These are phyloP conservation scores for Jaculus jaculus DNA, from an alignment of 2,113 vertebrate species.

Conservation along the genomic window DNA sequence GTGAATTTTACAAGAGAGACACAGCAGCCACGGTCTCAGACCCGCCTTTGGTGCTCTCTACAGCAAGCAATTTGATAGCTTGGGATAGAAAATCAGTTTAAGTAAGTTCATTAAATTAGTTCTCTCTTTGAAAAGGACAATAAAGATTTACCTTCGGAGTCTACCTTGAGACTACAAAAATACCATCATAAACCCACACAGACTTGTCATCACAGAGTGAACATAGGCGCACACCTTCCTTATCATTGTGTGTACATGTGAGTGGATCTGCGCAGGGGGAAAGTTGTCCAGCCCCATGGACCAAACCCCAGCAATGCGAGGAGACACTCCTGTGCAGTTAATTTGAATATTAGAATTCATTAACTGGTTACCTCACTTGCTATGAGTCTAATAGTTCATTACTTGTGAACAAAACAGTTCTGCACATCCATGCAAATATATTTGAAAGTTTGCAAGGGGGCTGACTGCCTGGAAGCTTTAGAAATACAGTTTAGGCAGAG, in stretches of 20 bases:
- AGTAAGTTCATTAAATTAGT: neutral
- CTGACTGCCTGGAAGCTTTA: neutral
- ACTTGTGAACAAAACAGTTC: neutral
- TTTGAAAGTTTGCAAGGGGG: neutral
- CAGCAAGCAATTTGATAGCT: conserved; percentile 53
- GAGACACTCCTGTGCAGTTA: neutral
- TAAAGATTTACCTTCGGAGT: conserved; percentile 59
- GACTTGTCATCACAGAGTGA: neutral
- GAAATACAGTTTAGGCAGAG: neutral
- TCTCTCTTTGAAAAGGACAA: conserved; percentile 49
- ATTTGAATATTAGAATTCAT: neutral
- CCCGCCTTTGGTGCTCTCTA: conserved; percentile 54
- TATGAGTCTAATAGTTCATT: neutral
- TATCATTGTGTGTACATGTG: neutral
- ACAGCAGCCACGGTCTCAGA: conserved; percentile 46
- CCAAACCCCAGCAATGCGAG: neutral
- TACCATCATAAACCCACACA: neutral
- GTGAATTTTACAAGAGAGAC: conserved; percentile 65
- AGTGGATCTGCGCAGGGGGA: neutral
- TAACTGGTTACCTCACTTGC: neutral
- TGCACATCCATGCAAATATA: neutral
- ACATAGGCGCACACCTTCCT: neutral
- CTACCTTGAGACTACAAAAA: neutral
- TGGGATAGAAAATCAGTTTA: conserved; percentile 55
- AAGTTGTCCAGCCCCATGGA: neutral